Evolutionary conservation across 2,113 vertebrate genomes (phyloP).

Genomic region (Bothrops jararaca): DNA sequence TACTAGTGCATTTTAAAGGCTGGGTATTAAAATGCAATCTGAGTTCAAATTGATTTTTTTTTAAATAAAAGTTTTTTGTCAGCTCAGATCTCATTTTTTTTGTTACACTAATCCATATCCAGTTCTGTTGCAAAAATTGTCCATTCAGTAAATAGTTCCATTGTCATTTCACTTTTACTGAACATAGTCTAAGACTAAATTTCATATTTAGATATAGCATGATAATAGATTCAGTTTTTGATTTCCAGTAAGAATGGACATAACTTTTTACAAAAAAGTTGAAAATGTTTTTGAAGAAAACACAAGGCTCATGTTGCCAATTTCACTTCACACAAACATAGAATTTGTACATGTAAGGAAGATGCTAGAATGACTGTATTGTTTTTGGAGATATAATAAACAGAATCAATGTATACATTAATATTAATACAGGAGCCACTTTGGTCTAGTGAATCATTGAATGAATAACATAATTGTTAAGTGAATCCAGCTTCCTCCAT

Average conservation of each 20-base stretch:
- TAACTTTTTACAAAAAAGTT: not conserved
- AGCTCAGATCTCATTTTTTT: not conserved
- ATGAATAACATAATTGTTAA: not conserved
- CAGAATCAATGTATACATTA: not conserved
- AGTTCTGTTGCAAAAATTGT: not conserved
- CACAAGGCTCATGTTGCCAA: not conserved
- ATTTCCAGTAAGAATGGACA: not conserved
- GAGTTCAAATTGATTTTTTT: not conserved
- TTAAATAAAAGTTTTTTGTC: not conserved
- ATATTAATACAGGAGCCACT: not conserved
- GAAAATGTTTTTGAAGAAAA: not conserved
- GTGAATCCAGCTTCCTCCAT: not conserved
- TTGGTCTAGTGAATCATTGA: not conserved
- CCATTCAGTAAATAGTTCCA: not conserved
- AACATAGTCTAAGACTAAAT: not conserved
- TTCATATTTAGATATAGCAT: not conserved
- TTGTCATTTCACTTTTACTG: not conserved
- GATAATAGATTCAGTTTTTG: not conserved
- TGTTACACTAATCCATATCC: not conserved
- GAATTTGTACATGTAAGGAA: not conserved
- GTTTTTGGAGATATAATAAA: not conserved
- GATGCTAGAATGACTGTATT: not conserved
- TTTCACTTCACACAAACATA: not conserved
- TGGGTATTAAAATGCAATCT: not conserved
- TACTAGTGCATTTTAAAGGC: not conserved